Percentiles rank a stretch among this genome's conserved stretches.
phyloP scores from a whole-genome alignment of 2,888 invertebrate species.

The Autographa pulchrina region DNA sequence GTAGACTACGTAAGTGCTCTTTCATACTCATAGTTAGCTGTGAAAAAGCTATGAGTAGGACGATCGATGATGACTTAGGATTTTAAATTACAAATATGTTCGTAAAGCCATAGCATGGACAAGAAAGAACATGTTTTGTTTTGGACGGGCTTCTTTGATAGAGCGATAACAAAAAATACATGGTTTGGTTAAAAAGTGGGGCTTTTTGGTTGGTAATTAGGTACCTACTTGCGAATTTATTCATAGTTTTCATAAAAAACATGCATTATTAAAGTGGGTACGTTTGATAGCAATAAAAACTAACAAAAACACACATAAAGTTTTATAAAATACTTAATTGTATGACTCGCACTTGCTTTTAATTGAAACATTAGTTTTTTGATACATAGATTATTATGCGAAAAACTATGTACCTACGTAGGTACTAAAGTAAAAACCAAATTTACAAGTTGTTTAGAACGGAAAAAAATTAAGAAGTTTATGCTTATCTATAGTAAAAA shows the following conservation, averaged over 20 bases:
- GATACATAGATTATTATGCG: neutral
- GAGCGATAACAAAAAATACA: neutral
- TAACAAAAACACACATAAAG: neutral
- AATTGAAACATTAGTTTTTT: neutral
- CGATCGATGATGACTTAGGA: neutral
- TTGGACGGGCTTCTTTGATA: neutral
- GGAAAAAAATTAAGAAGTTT: too few relatives aligned
- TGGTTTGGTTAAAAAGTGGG: neutral
- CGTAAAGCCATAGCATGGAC: too few relatives aligned
- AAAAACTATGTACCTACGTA: neutral
- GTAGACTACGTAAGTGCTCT: neutral
- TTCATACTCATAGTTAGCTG: neutral
- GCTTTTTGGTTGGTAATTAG: neutral
- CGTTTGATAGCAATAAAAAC: neutral
- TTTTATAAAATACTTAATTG: neutral
- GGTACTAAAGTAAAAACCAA: too few relatives aligned
- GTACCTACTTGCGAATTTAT: neutral
- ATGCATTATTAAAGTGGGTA: neutral
- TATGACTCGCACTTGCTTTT: neutral
- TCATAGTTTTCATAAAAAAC: neutral
- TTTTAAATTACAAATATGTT: too few relatives aligned
- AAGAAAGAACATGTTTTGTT: too few relatives aligned
- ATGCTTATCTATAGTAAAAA: too few relatives aligned
- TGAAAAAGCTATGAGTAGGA: neutral
- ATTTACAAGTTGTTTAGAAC: too few relatives aligned